A percentile compares a stretch with the other conserved stretches of the same genome.
These are phyloP conservation scores for Spondyliosoma cantharus DNA, from an alignment of 2,797 vertebrate species.

Conservation along the genomic window DNA sequence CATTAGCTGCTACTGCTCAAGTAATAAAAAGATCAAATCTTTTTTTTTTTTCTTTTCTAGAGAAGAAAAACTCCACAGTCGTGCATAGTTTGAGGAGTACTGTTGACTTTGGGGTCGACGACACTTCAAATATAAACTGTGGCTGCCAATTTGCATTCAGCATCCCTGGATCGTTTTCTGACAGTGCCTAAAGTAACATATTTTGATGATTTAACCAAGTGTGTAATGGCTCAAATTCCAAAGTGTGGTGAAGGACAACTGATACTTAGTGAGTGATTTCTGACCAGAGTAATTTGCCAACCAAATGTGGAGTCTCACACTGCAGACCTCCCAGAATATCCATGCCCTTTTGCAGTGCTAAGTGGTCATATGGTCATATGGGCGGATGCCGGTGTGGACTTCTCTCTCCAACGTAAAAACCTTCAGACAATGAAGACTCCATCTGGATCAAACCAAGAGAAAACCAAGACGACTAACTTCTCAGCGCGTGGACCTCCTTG, in stretches of 20 bases:
- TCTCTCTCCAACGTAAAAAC: constrained; percentile 43
- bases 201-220: constrained; percentile 57
- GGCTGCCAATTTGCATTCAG: constrained; percentile 49
- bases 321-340: constrained; percentile 72
- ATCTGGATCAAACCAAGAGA: constrained; percentile 50
- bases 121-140: constrained; percentile 46
- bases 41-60: constrained; percentile 18
- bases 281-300: constrained; percentile 65
- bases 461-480: constrained; percentile 53
- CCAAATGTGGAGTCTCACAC: constrained; percentile 51
- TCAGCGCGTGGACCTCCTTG: constrained; percentile 51
- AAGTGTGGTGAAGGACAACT: constrained; percentile 59
- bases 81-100: constrained; percentile 48
- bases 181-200: constrained; percentile 48
- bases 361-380: constrained; percentile 39
- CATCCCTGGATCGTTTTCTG: constrained; percentile 34
- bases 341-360: constrained; percentile 33
- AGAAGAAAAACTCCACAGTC: constrained; percentile 40
- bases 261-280: constrained; percentile 68
- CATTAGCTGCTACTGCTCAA: constrained; percentile 77
- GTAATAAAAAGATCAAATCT: constrained; percentile 81
- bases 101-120: constrained; percentile 52
- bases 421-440: constrained; percentile 50
- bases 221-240: constrained; percentile 56
- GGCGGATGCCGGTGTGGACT: constrained; percentile 49